Percentiles rank a stretch among this genome's conserved stretches.
Evolutionary conservation across 2,888 invertebrate genomes (phyloP).

Genomic region (Sphaerophoria taeniata): DNA sequence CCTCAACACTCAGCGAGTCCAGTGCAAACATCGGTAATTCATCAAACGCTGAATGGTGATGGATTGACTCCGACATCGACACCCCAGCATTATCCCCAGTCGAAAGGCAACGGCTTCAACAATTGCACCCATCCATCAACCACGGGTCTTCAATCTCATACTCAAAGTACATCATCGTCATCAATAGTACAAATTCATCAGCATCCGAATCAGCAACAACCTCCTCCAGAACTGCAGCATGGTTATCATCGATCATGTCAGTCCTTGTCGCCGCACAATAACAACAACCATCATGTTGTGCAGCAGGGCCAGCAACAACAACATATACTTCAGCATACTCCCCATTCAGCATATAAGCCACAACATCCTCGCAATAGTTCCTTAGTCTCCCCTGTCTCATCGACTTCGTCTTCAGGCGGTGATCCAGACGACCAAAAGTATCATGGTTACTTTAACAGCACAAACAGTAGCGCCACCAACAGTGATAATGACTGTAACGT

Average conservation of each 20-base stretch:
- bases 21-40: conserved; percentile 86
- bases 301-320: conserved; percentile 59
- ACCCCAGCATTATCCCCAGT: conserved; percentile 53
- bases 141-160: conserved; percentile 51
- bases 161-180: conserved; percentile 26
- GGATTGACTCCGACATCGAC: conserved; percentile 54
- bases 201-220: conserved; percentile 47
- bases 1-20: conserved; percentile 85
- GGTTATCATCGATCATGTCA: conserved; percentile 75
- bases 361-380: conserved; percentile 64
- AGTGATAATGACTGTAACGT: conserved; percentile 57
- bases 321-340: conserved; percentile 43
- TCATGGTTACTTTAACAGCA: conserved; percentile 55
- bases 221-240: conserved; percentile 44
- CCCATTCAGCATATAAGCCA: conserved; percentile 47
- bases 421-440: conserved; percentile 55
- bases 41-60: conserved; percentile 83
- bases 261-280: conserved; percentile 73
- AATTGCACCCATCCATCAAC: conserved; percentile 34
- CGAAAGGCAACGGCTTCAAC: conserved; percentile 74
- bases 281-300: conserved; percentile 56
- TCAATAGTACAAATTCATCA: conserved; percentile 51
- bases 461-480: conserved; percentile 39
- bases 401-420: conserved; percentile 55
- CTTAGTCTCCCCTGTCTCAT: conserved; percentile 60